Evolutionary conservation across 2,113 vertebrate genomes (phyloP).

Genomic region (Todiramphus chloris): DNA sequence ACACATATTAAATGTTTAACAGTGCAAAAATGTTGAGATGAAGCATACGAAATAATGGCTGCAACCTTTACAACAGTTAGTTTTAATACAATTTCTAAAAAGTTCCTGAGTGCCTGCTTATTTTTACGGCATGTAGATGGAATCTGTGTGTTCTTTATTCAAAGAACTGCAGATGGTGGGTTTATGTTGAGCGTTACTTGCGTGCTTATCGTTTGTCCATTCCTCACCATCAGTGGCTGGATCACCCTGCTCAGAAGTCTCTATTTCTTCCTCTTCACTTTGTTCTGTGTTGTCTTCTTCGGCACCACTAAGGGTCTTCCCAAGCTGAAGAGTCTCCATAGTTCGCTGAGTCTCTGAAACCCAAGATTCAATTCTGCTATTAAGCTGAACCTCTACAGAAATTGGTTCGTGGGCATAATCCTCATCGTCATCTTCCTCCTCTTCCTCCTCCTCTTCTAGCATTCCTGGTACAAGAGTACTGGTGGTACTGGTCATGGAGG

Average conservation of each 20-base stretch:
- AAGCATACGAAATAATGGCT: conserved; percentile 73
- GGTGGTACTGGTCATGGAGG: conserved; percentile 96
- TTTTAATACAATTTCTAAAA: conserved; percentile 38
- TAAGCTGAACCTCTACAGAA: conserved; percentile 90
- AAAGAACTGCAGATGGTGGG: conserved; percentile 22
- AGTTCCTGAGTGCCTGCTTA: conserved; percentile 75
- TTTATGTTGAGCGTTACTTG: conserved; percentile 46
- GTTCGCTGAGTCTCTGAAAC: conserved; percentile 91
- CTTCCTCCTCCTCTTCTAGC: conserved; percentile 92
- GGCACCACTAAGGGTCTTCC: conserved; percentile 86
- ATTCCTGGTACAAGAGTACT: conserved; percentile 97
- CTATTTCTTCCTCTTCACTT: conserved; percentile 86
- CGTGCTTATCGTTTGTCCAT: conserved; percentile 64
- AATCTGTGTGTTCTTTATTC: conserved; percentile 59
- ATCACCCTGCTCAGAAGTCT: conserved; percentile 78
- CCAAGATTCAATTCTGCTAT: conserved; percentile 96
- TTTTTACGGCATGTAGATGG: conserved; percentile 41
- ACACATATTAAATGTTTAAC: conserved; percentile 70
- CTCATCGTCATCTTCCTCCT: conserved; percentile 84
- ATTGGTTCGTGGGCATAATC: conserved; percentile 91
- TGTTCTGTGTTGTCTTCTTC: conserved; percentile 86
- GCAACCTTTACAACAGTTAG: conserved; percentile 68
- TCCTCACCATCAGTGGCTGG: conserved; percentile 61
- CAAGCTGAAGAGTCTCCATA: conserved; percentile 94
- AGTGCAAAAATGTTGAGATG: conserved; percentile 82